phyloP scores from a whole-genome alignment of 2,113 vertebrate species.

The Haemorhous mexicanus region DNA sequence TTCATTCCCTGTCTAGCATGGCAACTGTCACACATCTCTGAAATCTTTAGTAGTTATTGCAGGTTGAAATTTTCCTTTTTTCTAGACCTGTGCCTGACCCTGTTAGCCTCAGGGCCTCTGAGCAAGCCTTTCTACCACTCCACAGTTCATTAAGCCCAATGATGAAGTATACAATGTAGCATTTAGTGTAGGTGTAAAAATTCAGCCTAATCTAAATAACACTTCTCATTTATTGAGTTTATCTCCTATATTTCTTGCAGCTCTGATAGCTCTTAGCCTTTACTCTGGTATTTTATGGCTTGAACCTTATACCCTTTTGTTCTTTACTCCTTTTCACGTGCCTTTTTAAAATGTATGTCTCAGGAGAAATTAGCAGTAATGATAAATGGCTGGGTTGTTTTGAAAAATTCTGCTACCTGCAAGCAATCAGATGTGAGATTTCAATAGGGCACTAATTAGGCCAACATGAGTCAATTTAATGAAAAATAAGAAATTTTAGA shows the following conservation, averaged over 20 bases:
- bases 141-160: not conserved
- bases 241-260: not conserved
- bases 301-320: not conserved
- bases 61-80: not conserved
- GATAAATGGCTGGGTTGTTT: not conserved
- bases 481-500: conserved; percentile 5
- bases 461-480: not conserved
- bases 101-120: not conserved
- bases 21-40: not conserved
- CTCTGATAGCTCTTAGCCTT: not conserved
- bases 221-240: not conserved
- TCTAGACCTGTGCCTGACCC: not conserved
- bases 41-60: not conserved
- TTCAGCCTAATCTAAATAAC: not conserved
- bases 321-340: not conserved
- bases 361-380: conserved; percentile 3
- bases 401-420: not conserved
- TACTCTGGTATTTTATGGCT: not conserved
- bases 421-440: conserved; percentile 8
- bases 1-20: not conserved
- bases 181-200: not conserved
- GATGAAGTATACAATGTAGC: not conserved
- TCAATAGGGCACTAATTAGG: not conserved
- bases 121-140: not conserved
- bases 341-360: not conserved